Evolutionary conservation across 2,113 vertebrate species (phyloP).

Genomic region (Toxotes jaculatrix): DNA sequence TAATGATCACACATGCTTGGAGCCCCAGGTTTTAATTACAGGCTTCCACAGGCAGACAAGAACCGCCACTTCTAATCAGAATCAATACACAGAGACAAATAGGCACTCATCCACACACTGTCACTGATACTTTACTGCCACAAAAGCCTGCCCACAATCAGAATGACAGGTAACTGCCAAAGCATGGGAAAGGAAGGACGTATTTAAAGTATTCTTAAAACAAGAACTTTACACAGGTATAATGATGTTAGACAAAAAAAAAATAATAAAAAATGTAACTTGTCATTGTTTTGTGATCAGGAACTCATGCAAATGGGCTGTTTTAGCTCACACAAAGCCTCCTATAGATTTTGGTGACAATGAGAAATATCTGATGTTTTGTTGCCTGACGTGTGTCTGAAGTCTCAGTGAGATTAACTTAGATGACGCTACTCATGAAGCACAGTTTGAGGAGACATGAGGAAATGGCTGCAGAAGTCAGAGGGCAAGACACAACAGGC

Average conservation of each 20-base stretch:
- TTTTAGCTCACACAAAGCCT: background rate
- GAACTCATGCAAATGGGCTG: background rate
- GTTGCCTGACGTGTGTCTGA: background rate
- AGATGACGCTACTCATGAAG: background rate
- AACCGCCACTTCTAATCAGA: conserved; percentile 62
- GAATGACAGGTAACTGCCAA: conserved; percentile 43
- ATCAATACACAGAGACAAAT: conserved; percentile 40
- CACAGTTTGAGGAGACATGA: background rate
- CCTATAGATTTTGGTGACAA: background rate
- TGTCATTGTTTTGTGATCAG: background rate
- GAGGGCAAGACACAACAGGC: background rate
- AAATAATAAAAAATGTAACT: background rate
- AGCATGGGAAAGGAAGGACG: background rate
- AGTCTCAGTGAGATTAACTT: background rate
- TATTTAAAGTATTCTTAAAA: conserved; percentile 9
- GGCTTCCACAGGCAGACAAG: conserved; percentile 45
- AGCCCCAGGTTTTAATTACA: conserved; percentile 67
- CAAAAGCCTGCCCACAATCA: conserved; percentile 42
- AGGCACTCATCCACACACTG: conserved; percentile 43
- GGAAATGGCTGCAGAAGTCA: background rate
- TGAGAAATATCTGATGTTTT: background rate
- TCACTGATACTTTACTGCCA: conserved; percentile 39
- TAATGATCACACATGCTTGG: conserved; percentile 34
- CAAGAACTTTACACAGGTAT: background rate
- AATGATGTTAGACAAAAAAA: background rate